Percentiles rank a stretch among this genome's conserved stretches.
Conservation (phyloP, 2,113 vertebrate species). For the Rhinolophus sinicus region DNA sequence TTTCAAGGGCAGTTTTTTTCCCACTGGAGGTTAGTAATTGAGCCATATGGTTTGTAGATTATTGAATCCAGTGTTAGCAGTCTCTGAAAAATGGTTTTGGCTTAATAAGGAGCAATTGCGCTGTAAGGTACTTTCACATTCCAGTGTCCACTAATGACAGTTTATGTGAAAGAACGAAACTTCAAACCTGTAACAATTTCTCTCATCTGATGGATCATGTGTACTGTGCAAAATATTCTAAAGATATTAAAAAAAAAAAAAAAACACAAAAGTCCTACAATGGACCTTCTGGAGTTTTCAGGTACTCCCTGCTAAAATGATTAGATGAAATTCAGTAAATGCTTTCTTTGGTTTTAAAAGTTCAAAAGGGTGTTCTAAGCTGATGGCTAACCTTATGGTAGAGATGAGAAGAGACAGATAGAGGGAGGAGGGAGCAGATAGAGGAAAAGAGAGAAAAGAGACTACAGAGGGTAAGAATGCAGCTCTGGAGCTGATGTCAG, state of each 20-base stretch:
- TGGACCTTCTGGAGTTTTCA: conserved; percentile 41
- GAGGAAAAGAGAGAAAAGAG: background rate
- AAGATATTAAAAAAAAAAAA: background rate
- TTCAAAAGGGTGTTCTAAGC: background rate
- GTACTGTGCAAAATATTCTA: conserved; percentile 41
- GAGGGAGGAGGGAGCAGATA: background rate
- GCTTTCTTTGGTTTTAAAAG: background rate
- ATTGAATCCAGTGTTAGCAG: background rate
- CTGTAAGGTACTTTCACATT: background rate
- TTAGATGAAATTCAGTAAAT: background rate
- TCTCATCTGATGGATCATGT: conserved; percentile 25
- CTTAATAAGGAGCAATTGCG: conserved; percentile 43
- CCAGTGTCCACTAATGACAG: conserved; percentile 15
- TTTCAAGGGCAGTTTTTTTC: conserved; percentile 57
- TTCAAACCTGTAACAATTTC: conserved; percentile 21
- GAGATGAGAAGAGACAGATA: background rate
- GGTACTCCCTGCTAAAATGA: background rate
- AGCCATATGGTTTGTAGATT: conserved; percentile 54
- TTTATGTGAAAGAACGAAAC: background rate
- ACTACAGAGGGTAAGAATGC: background rate
- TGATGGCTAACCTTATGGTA: background rate
- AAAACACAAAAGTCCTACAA: background rate
- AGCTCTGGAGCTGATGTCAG: background rate
- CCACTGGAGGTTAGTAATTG: background rate
- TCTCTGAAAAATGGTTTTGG: background rate